Evolutionary conservation across 2,113 vertebrate species (phyloP).

Genomic region (Arvicanthis niloticus): DNA sequence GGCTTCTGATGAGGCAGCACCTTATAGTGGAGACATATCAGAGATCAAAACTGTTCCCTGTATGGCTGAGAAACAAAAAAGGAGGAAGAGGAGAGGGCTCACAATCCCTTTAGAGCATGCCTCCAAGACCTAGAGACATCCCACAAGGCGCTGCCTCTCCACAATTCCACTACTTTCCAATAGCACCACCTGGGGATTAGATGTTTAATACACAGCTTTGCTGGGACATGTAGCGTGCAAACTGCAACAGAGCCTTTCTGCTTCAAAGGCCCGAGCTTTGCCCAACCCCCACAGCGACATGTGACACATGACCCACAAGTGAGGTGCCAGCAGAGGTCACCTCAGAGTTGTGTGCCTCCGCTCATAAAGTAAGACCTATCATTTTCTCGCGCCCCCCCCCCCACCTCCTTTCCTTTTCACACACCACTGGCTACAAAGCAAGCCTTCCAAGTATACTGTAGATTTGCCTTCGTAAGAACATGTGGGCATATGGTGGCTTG

Average conservation of each 20-base stretch:
- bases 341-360: neutral
- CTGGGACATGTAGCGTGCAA: neutral
- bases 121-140: neutral
- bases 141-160: neutral
- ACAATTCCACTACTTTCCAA: neutral
- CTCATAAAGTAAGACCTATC: neutral
- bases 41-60: neutral
- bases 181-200: neutral
- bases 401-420: neutral
- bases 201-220: neutral
- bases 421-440: neutral
- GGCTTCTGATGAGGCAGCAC: neutral
- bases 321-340: neutral
- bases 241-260: neutral
- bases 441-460: neutral
- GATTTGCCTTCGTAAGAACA: neutral
- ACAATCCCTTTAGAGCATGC: neutral
- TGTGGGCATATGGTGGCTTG: too few species aligned
- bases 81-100: neutral
- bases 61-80: neutral
- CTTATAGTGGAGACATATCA: too few species aligned
- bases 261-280: neutral
- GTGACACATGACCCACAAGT: neutral
- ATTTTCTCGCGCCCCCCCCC: neutral
- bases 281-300: neutral